phyloP scores from a whole-genome alignment of 2,888 invertebrate genomes.

The Pachymerium ferrugineum region DNA sequence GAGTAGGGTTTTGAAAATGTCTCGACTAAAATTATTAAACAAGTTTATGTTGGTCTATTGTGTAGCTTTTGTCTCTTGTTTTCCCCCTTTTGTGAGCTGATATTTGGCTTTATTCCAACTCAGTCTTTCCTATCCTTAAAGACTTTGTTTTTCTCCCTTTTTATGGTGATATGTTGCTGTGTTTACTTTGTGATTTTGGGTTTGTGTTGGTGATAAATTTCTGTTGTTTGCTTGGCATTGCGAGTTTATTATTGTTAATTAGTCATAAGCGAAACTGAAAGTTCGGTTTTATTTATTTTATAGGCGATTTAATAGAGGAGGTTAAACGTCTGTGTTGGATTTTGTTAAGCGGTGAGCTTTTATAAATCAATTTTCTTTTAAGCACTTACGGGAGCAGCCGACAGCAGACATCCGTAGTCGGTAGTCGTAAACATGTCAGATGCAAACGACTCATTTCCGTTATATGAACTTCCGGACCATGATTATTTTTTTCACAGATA shows the following conservation, averaged over 20 bases:
- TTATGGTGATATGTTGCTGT: too few relatives aligned
- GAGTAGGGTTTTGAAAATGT: too few relatives aligned
- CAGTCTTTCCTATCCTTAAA: too few relatives aligned
- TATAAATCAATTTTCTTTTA: not conserved
- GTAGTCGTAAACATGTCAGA: constrained; percentile 4
- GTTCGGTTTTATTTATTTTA: not conserved
- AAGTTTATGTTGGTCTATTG: too few relatives aligned
- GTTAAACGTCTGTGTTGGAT: not conserved
- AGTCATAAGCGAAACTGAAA: not conserved
- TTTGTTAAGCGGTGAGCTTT: not conserved
- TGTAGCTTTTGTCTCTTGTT: too few relatives aligned
- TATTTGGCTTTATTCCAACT: too few relatives aligned
- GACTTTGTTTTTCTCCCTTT: too few relatives aligned
- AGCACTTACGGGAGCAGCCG: not conserved
- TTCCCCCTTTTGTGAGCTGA: too few relatives aligned
- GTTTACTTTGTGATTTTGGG: too few relatives aligned
- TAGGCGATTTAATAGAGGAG: too few relatives aligned
- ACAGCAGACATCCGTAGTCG: not conserved
- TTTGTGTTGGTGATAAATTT: too few relatives aligned
- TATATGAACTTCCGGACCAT: not conserved
- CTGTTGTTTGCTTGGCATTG: not conserved
- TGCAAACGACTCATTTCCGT: not conserved
- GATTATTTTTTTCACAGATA: not conserved
- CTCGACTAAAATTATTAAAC: too few relatives aligned
- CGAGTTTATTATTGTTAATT: not conserved